phyloP scores from a whole-genome alignment of 2,888 invertebrate genomes.

The Cephalotes varians region DNA sequence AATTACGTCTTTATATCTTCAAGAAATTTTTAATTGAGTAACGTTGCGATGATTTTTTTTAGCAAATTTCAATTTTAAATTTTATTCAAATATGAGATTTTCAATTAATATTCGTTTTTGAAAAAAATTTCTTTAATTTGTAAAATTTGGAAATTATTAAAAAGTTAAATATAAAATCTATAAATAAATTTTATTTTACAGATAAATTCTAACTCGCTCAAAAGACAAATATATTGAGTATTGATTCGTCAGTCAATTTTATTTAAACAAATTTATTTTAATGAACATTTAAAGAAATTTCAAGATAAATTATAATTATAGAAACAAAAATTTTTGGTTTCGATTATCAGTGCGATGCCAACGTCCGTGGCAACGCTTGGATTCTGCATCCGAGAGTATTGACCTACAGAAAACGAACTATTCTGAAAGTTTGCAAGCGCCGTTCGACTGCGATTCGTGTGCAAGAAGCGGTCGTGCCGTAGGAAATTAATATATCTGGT shows the following conservation, averaged over 20 bases:
- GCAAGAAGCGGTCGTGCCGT: conserved; percentile 65
- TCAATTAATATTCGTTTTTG: neutral
- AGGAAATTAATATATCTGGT: conserved; percentile 83
- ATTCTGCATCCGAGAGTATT: conserved; percentile 36
- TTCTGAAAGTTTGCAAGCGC: conserved; percentile 56
- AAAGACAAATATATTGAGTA: neutral
- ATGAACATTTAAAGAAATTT: neutral
- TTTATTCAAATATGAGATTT: neutral
- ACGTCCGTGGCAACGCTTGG: neutral
- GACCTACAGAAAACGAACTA: conserved; percentile 54
- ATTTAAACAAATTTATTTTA: neutral
- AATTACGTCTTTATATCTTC: neutral
- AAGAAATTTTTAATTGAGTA: neutral
- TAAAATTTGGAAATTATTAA: conserved; percentile 11
- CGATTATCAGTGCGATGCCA: neutral
- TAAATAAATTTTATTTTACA: neutral
- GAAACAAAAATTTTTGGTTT: neutral
- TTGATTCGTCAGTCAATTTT: neutral
- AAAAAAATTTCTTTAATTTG: conserved; percentile 1
- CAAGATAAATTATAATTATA: neutral
- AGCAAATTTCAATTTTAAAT: neutral
- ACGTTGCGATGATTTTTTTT: neutral
- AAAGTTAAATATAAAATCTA: neutral
- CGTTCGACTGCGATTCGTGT: conserved; percentile 49
- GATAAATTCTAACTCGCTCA: neutral